Evolutionary conservation across 2,888 invertebrate species (phyloP).

Genomic region (Tetragnatha montana): DNA sequence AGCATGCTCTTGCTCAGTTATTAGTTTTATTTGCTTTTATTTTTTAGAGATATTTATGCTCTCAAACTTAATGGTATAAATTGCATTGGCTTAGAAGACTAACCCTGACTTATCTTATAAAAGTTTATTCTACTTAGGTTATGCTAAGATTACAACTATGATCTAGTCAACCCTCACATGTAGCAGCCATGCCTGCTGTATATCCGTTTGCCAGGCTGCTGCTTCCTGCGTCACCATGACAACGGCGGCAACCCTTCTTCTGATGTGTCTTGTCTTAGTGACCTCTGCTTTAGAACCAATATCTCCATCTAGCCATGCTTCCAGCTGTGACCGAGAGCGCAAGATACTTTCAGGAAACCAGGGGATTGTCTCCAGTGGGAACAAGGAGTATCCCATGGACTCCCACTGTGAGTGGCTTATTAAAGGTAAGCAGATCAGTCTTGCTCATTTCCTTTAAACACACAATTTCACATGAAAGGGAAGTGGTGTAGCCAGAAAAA

Average conservation of each 20-base stretch:
- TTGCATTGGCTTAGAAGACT: neutral
- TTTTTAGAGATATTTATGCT: neutral
- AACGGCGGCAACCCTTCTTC: neutral
- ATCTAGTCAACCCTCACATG: constrained; percentile 1
- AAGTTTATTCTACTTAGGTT: neutral
- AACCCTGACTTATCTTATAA: neutral
- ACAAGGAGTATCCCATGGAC: constrained; percentile 91
- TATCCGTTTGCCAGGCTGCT: constrained; percentile 39
- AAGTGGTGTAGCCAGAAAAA: too few species aligned
- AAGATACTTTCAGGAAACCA: constrained; percentile 77
- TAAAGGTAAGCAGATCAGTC: constrained; percentile 80
- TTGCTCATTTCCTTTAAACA: too few species aligned
- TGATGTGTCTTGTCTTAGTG: constrained; percentile 49
- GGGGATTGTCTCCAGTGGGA: constrained; percentile 93
- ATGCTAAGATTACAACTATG: neutral
- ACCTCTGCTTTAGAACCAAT: constrained; percentile 28
- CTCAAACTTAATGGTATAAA: neutral
- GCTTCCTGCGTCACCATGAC: constrained; percentile 41
- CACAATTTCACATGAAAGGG: too few species aligned
- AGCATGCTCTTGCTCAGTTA: neutral
- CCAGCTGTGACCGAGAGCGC: constrained; percentile 73
- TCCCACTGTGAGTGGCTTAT: constrained; percentile 98
- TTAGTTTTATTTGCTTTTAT: neutral
- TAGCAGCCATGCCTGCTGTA: constrained; percentile 11
- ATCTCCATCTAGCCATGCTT: constrained; percentile 10